Evolutionary conservation across 2,888 invertebrate species (phyloP).

Genomic region (Caenorhabditis doughertyi): DNA sequence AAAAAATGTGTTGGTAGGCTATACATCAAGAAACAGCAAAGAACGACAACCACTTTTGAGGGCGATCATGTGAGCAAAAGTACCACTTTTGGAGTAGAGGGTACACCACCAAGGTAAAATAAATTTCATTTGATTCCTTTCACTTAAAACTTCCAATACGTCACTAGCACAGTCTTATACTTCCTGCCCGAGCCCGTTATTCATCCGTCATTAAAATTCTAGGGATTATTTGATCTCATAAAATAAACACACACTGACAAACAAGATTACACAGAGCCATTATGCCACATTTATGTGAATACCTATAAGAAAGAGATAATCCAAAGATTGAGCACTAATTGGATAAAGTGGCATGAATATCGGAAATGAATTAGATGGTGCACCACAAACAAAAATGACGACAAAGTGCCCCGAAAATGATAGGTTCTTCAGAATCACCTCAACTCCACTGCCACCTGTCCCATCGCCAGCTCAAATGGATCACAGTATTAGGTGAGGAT

Average conservation of each 20-base stretch:
- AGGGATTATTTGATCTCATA: too few species aligned
- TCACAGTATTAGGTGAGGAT: slow-evolving; percentile 78
- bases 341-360: too few species aligned
- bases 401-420: too few species aligned
- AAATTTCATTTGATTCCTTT: background rate
- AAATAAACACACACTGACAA: too few species aligned
- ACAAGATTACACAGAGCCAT: too few species aligned
- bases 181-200: too few species aligned
- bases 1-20: slow-evolving; percentile 65
- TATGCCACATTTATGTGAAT: too few species aligned
- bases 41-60: slow-evolving; percentile 61
- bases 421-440: slow-evolving; percentile 55
- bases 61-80: slow-evolving; percentile 64
- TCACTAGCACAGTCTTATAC: too few species aligned
- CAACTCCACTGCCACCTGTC: slow-evolving; percentile 74
- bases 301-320: too few species aligned
- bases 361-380: too few species aligned
- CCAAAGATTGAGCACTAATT: too few species aligned
- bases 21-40: slow-evolving; percentile 73
- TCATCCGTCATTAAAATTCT: too few species aligned
- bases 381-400: slow-evolving; percentile 2
- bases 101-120: slow-evolving; percentile 55
- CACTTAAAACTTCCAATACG: background rate
- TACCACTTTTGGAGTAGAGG: slow-evolving; percentile 69
- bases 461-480: slow-evolving; percentile 77